These are phyloP conservation scores for Macrochelys suwanniensis DNA, from an alignment of 2,797 vertebrate species.

Conservation along the genomic window DNA sequence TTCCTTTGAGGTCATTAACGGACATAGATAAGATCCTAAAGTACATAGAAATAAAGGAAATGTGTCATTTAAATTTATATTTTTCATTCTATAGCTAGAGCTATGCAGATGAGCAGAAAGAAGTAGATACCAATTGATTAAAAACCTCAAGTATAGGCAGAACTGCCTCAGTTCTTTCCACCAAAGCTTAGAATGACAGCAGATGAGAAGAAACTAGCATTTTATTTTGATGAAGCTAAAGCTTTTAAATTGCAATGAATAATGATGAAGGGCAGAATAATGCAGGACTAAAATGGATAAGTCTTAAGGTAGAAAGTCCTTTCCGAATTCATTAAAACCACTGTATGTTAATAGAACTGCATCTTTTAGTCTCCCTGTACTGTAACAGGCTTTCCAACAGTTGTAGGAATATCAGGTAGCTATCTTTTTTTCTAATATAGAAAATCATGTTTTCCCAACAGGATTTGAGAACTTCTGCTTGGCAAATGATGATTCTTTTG, in stretches of 20 bases:
- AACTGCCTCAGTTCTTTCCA: neutral
- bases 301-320: too few relatives aligned
- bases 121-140: neutral
- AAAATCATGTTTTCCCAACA: too few relatives aligned
- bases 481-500: neutral
- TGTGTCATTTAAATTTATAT: neutral
- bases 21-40: neutral
- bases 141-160: too few relatives aligned
- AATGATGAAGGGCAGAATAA: too few relatives aligned
- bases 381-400: too few relatives aligned
- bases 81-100: neutral
- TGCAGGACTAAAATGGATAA: too few relatives aligned
- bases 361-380: too few relatives aligned
- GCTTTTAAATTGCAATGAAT: neutral
- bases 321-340: too few relatives aligned
- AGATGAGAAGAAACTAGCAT: neutral
- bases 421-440: too few relatives aligned
- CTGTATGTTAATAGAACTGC: too few relatives aligned
- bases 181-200: neutral
- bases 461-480: too few relatives aligned
- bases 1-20: neutral
- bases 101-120: neutral
- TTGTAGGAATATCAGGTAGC: too few relatives aligned
- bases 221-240: neutral
- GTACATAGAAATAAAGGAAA: neutral